Evolutionary conservation across 2,888 invertebrate genomes (phyloP).

Genomic region (Scrobipalpa costella): DNA sequence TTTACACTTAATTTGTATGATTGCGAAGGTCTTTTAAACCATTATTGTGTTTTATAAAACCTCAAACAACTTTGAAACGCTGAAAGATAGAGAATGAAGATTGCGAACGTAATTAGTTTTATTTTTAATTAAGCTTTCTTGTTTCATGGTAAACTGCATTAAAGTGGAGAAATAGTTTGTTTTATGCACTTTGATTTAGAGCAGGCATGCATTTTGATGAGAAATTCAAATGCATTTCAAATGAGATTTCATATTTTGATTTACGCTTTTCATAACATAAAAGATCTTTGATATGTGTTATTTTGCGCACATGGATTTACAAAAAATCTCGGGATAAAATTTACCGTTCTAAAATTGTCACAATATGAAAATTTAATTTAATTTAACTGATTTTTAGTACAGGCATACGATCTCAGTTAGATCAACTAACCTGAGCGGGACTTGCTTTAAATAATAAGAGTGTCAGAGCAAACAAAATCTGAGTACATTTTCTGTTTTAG

Average conservation of each 20-base stretch:
- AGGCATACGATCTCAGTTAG: no score
- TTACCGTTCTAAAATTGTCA: no score
- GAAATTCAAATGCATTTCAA: constrained; percentile 33
- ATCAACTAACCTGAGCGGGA: no score
- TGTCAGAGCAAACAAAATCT: no score
- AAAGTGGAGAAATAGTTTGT: constrained; percentile 10
- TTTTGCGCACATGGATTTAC: no score
- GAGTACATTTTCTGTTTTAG: no score
- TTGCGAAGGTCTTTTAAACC: background rate
- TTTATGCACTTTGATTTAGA: constrained; percentile 2
- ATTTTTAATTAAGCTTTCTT: constrained; percentile 11
- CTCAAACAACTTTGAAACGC: constrained; percentile 7
- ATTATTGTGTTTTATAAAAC: background rate
- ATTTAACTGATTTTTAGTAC: no score
- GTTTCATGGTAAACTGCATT: constrained; percentile 9
- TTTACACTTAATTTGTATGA: background rate
- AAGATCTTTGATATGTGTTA: no score
- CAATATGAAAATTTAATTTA: no score
- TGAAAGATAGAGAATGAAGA: constrained; percentile 7
- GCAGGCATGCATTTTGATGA: constrained; percentile 31
- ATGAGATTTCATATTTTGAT: background rate
- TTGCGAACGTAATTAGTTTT: constrained; percentile 8
- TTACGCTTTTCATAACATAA: background rate
- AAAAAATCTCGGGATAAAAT: no score
- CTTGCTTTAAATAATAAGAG: no score